A percentile compares a stretch with the other conserved stretches of the same genome.
Conservation (phyloP, 2,888 invertebrate species). For the Apamea epomidion region DNA sequence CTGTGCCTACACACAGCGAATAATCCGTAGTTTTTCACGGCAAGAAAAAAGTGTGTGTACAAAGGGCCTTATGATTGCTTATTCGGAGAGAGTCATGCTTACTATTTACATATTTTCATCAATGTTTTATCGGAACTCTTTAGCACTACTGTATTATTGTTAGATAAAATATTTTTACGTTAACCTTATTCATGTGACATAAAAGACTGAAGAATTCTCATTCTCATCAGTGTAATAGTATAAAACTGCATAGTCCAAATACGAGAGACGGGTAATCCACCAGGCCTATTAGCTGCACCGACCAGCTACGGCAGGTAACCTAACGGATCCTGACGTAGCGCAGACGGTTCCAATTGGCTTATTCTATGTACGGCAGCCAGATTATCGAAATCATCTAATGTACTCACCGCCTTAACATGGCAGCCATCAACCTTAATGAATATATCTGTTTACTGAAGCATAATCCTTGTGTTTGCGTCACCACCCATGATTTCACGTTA, state of each 20-base stretch:
- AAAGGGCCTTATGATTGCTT: neutral
- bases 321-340: neutral
- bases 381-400: slow-evolving; percentile 28
- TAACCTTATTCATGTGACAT: neutral
- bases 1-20: too few species aligned
- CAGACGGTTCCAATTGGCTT: neutral
- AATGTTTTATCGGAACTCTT: neutral
- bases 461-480: slow-evolving; percentile 51
- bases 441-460: slow-evolving; percentile 57
- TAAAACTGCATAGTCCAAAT: neutral
- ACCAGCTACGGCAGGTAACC: neutral
- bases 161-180: neutral
- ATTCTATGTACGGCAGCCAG: neutral
- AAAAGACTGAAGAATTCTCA: neutral
- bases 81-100: neutral
- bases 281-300: neutral
- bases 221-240: neutral
- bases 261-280: neutral
- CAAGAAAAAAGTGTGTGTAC: too few species aligned
- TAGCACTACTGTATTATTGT: neutral
- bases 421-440: slow-evolving; percentile 34
- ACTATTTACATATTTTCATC: neutral
- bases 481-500: slow-evolving; percentile 53
- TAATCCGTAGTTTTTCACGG: too few species aligned
- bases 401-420: slow-evolving; percentile 15